Percentiles rank a stretch among this genome's conserved stretches.
phyloP scores from a whole-genome alignment of 2,113 vertebrate genomes.

The Gallinago jamesoni region DNA sequence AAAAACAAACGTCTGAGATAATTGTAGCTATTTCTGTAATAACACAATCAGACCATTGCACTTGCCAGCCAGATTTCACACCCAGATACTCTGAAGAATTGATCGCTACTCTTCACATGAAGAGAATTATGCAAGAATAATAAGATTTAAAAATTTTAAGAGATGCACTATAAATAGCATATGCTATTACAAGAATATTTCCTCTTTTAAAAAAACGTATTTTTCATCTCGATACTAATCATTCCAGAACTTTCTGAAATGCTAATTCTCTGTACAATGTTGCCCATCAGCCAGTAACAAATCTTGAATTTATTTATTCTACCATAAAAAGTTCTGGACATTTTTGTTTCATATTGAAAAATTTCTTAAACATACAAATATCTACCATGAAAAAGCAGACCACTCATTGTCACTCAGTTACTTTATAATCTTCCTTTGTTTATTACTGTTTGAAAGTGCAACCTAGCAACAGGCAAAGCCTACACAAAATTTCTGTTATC shows the following conservation, averaged over 20 bases:
- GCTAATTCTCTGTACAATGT: neutral
- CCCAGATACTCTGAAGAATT: neutral
- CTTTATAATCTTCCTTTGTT: conserved; percentile 30
- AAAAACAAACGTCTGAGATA: neutral
- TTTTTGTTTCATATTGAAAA: neutral
- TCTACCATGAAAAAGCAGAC: neutral
- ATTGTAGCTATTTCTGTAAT: conserved; percentile 16
- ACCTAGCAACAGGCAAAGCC: conserved; percentile 38
- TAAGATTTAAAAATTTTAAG: conserved; percentile 44
- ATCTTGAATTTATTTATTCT: neutral
- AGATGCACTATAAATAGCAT: conserved; percentile 48
- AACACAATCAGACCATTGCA: neutral
- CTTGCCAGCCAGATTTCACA: conserved; percentile 13
- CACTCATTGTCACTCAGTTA: conserved; percentile 22
- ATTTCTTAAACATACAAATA: neutral
- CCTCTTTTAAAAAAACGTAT: neutral
- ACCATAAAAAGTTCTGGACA: neutral
- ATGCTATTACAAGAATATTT: conserved; percentile 35
- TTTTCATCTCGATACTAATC: neutral
- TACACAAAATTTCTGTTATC: conserved; percentile 2
- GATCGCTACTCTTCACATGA: neutral
- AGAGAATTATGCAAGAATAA: conserved; percentile 53
- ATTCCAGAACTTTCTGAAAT: conserved; percentile 1
- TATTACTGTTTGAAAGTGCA: conserved; percentile 30
- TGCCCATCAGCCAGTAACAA: neutral